Evolutionary conservation across 2,888 invertebrate genomes (phyloP).

Genomic region (Callosobruchus maculatus): DNA sequence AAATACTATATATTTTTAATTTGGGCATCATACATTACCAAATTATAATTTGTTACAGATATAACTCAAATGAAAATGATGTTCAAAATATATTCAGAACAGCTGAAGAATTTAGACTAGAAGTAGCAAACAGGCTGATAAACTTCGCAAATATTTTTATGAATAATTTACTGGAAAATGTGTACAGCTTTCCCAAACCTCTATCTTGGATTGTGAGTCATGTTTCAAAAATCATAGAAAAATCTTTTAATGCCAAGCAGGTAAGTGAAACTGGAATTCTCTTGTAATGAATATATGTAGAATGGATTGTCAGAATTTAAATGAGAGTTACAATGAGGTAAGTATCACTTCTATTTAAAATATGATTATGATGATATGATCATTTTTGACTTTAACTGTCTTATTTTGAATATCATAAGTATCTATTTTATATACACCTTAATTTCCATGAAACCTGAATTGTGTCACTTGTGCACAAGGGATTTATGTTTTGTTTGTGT

Average conservation of each 20-base stretch:
- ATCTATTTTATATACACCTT: no score
- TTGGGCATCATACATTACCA: not conserved
- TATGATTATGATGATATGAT: no score
- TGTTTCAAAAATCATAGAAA: conserved; percentile 67
- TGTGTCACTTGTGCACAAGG: no score
- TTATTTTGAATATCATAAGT: no score
- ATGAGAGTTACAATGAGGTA: no score
- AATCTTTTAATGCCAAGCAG: conserved; percentile 57
- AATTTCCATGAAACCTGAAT: no score
- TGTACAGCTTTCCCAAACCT: conserved; percentile 86
- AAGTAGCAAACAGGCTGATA: conserved; percentile 75
- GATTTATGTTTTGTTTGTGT: no score
- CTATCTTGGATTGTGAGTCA: conserved; percentile 89
- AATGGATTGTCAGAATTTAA: no score
- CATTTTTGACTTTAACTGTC: no score
- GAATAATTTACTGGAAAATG: conserved; percentile 74
- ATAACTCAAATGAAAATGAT: conserved; percentile 29
- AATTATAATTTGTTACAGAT: conserved; percentile 19
- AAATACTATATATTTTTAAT: not conserved
- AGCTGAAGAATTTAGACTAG: conserved; percentile 72
- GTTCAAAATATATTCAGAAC: conserved; percentile 26
- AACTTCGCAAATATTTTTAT: conserved; percentile 80
- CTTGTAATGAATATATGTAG: not conserved
- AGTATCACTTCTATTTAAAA: no score
- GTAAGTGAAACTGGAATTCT: conserved; percentile 31